phyloP scores from a whole-genome alignment of 2,888 invertebrate genomes.

The Drosophila nr. fundita region DNA sequence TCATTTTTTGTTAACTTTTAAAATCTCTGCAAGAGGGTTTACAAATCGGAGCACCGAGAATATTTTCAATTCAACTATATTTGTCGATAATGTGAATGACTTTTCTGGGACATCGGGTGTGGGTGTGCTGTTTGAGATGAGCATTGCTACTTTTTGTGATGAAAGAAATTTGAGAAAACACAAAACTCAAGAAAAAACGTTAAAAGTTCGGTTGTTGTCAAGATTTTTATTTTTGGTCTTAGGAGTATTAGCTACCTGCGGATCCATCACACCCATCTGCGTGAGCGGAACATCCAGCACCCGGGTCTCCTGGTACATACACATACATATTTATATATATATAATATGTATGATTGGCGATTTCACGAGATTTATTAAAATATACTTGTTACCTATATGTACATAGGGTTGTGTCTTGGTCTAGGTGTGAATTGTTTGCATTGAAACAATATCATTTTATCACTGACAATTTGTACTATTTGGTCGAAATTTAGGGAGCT shows the following conservation, averaged over 20 bases:
- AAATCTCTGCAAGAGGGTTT: slow-evolving; percentile 28
- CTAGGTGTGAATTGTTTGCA: slow-evolving; percentile 20
- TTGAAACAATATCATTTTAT: slow-evolving; percentile 6
- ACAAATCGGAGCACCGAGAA: slow-evolving; percentile 19
- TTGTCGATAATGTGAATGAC: slow-evolving; percentile 8
- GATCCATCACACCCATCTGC: slow-evolving; percentile 97
- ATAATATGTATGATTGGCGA: slow-evolving; percentile 47
- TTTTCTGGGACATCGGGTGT: slow-evolving; percentile 20
- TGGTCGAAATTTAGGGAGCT: slow-evolving; percentile 52
- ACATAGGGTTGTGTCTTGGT: slow-evolving; percentile 27
- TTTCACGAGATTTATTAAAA: slow-evolving; percentile 49
- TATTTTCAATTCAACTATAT: neutral
- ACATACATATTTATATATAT: slow-evolving; percentile 39
- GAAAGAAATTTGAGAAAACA: slow-evolving; percentile 52
- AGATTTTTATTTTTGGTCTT: slow-evolving; percentile 40
- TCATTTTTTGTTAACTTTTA: neutral
- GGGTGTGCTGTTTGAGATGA: slow-evolving; percentile 46
- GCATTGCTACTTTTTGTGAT: slow-evolving; percentile 58
- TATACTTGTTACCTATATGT: slow-evolving; percentile 28
- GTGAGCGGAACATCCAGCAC: slow-evolving; percentile 95
- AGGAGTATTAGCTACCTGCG: slow-evolving; percentile 88
- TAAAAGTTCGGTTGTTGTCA: slow-evolving; percentile 47
- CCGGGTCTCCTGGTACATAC: slow-evolving; percentile 88
- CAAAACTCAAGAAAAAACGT: slow-evolving; percentile 69
- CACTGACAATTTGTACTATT: slow-evolving; percentile 21